A percentile compares a stretch with the other conserved stretches of the same genome.
phyloP scores from a whole-genome alignment of 30 jellyfish, hydroid and myxozoan species.

The Phacellophora camtschatica region DNA sequence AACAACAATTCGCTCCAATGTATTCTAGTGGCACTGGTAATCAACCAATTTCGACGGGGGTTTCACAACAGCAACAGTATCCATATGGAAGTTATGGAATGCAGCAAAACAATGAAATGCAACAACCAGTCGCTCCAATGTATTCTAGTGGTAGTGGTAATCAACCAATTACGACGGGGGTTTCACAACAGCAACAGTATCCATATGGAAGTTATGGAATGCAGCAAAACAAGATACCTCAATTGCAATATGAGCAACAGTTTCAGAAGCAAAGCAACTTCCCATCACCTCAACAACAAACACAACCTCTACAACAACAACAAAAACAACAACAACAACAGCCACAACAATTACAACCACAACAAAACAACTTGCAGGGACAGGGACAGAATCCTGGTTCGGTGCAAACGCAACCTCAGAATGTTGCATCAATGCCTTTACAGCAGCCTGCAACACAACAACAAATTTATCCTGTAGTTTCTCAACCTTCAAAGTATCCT shows the following conservation, averaged over 20 bases:
- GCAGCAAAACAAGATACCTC: constrained; percentile 10
- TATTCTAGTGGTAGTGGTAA: background rate
- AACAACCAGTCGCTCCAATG: background rate
- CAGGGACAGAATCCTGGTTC: background rate
- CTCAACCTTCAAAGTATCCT: constrained; percentile 33
- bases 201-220: background rate
- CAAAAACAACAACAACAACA: background rate
- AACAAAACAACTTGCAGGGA: background rate
- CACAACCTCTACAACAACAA: constrained; percentile 3
- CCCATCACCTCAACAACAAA: background rate
- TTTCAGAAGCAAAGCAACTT: constrained; percentile 19
- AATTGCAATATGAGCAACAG: constrained; percentile 8
- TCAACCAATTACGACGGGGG: background rate
- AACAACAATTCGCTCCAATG: background rate
- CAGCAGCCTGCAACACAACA: background rate
- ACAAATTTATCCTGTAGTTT: background rate
- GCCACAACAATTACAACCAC: background rate
- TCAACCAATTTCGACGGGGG: background rate
- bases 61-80: background rate
- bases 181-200: background rate
- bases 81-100: background rate
- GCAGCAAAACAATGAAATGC: background rate
- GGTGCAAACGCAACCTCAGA: background rate
- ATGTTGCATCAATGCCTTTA: background rate
- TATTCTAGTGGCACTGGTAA: background rate